Conservation (phyloP, 1,140 invertebrate genomes). For the Mercenaria mercenaria region DNA sequence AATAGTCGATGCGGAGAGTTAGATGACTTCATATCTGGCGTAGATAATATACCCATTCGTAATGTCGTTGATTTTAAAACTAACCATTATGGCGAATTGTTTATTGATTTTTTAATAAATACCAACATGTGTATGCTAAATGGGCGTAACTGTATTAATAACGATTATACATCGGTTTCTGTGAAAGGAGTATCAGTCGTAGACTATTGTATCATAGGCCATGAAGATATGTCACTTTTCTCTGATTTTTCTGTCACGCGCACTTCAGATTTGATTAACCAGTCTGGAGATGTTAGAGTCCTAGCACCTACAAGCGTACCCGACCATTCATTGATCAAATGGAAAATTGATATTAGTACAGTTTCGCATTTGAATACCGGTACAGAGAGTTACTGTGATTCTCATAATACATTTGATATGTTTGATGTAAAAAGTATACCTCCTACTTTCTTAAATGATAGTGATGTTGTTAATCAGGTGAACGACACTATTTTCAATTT, state of each 20-base stretch:
- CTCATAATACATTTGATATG: not conserved
- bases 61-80: too few species aligned
- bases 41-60: too few species aligned
- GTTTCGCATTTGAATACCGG: too few species aligned
- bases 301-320: not conserved
- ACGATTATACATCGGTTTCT: not conserved
- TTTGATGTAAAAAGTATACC: conserved; percentile 14
- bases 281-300: not conserved
- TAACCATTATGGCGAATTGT: too few species aligned
- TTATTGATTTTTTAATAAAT: too few species aligned
- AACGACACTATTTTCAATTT: not conserved
- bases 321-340: not conserved
- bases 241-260: not conserved
- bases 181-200: not conserved
- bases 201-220: too few species aligned
- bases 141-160: too few species aligned
- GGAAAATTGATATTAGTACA: not conserved
- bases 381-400: not conserved
- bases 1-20: conserved; percentile 38
- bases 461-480: not conserved
- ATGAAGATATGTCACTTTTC: not conserved
- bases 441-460: not conserved
- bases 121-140: too few species aligned
- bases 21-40: too few species aligned
- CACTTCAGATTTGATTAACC: not conserved